Conservation (phyloP, 2,113 vertebrate genomes). For the Hippocampus guttulatus region DNA sequence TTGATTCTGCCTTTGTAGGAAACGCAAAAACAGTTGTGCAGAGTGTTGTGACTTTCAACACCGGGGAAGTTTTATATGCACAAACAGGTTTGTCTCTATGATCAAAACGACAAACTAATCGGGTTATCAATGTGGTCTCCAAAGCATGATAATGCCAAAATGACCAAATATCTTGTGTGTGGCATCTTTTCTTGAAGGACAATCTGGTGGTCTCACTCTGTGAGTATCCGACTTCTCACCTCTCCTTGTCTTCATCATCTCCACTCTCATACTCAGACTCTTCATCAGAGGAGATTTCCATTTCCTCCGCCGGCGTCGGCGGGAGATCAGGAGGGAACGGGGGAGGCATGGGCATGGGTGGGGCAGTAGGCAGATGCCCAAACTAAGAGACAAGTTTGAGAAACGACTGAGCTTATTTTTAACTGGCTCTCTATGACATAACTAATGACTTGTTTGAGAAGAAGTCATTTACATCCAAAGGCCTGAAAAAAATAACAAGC, state of each 20-base stretch:
- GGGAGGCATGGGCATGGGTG: constrained; percentile 75
- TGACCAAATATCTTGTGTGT: background rate
- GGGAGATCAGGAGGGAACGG: constrained; percentile 85
- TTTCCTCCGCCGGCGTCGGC: constrained; percentile 84
- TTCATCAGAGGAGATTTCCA: constrained; percentile 74
- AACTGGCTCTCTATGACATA: background rate
- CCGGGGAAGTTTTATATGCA: too few species aligned
- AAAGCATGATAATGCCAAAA: background rate
- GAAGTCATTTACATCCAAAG: background rate
- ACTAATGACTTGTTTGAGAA: background rate
- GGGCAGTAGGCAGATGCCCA: constrained; percentile 74
- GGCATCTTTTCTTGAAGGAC: background rate
- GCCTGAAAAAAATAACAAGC: background rate
- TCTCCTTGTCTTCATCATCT: constrained; percentile 88
- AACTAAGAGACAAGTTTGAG: constrained; percentile 65
- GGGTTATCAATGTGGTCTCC: background rate
- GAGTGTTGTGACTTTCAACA: background rate
- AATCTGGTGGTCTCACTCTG: background rate
- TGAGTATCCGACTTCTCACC: constrained; percentile 62
- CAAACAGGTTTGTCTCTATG: too few species aligned
- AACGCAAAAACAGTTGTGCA: background rate
- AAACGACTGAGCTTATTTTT: background rate
- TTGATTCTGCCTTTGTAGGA: background rate
- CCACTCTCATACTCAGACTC: constrained; percentile 95
- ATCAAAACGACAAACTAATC: background rate